Conservation (phyloP, 2,113 vertebrate genomes). For the Amblyornis subalaris region DNA sequence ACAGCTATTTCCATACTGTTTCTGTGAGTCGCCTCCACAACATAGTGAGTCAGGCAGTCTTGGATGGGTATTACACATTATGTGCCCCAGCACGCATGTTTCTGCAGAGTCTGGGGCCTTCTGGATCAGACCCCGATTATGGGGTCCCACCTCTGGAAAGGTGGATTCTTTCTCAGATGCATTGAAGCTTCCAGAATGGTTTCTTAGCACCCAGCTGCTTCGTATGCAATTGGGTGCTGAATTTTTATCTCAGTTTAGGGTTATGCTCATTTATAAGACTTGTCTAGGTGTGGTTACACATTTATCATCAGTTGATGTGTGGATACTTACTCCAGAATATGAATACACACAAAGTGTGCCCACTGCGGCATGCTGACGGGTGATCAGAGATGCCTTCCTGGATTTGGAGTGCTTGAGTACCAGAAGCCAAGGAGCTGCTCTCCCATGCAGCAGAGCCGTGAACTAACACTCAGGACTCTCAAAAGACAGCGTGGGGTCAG, state of each 20-base stretch:
- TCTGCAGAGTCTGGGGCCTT: not conserved
- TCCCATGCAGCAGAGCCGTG: rapidly evolving
- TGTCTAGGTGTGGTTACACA: not conserved
- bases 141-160: not conserved
- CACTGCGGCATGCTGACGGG: not conserved
- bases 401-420: not conserved
- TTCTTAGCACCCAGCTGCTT: not conserved
- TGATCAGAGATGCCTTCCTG: not conserved
- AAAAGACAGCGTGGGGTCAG: not conserved
- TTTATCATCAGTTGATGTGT: not conserved
- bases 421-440: not conserved
- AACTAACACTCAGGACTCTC: not conserved
- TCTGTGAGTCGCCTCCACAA: not conserved
- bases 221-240: not conserved
- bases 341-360: not conserved
- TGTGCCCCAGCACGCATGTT: not conserved
- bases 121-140: not conserved
- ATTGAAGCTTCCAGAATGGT: not conserved
- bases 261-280: not conserved
- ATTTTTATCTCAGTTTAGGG: not conserved
- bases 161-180: not conserved
- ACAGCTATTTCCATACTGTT: not conserved
- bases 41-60: not conserved
- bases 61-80: not conserved
- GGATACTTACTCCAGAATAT: not conserved